These are phyloP conservation scores for Diachasma alloeum DNA, from an alignment of 1,140 invertebrate species.

Conservation along the genomic window DNA sequence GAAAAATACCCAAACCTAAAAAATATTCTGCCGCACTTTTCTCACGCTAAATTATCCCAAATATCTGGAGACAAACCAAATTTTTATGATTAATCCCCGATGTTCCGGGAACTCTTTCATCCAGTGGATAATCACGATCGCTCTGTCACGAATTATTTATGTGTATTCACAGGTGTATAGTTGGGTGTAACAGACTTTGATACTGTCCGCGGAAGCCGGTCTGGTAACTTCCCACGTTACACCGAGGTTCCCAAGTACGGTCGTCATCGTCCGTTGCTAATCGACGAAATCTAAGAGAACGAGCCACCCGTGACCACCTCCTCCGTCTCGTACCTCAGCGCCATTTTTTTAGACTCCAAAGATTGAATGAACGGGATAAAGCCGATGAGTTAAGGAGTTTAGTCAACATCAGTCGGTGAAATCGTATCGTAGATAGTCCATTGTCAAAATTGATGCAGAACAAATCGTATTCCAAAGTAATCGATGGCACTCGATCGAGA, in stretches of 20 bases:
- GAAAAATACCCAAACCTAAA: no score
- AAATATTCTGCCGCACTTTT: no score
- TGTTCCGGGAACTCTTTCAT: not conserved
- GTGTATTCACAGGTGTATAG: slow-evolving; percentile 15
- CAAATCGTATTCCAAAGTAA: no score
- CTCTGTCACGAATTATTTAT: slow-evolving; percentile 4
- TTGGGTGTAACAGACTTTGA: slow-evolving; percentile 6
- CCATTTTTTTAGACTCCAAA: not conserved
- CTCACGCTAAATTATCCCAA: no score
- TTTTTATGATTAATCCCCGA: not conserved
- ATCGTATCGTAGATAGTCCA: no score
- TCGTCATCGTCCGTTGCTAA: slow-evolving; percentile 45
- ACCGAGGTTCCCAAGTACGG: slow-evolving; percentile 5
- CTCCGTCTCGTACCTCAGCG: not conserved
- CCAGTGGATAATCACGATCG: slow-evolving; percentile 14
- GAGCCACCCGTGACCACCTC: slow-evolving; percentile 38
- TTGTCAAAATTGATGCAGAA: no score
- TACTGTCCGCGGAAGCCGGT: slow-evolving; percentile 20
- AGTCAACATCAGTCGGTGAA: no score
- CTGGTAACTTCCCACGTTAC: slow-evolving; percentile 42
- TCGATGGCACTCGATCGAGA: no score
- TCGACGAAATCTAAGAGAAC: slow-evolving; percentile 48
- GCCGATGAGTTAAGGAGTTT: no score
- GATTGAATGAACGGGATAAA: not conserved
- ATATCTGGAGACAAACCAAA: not conserved